Base-by-base conservation (phyloP, 1,140 invertebrate species). In the Leptonema lineaticorne region DNA sequence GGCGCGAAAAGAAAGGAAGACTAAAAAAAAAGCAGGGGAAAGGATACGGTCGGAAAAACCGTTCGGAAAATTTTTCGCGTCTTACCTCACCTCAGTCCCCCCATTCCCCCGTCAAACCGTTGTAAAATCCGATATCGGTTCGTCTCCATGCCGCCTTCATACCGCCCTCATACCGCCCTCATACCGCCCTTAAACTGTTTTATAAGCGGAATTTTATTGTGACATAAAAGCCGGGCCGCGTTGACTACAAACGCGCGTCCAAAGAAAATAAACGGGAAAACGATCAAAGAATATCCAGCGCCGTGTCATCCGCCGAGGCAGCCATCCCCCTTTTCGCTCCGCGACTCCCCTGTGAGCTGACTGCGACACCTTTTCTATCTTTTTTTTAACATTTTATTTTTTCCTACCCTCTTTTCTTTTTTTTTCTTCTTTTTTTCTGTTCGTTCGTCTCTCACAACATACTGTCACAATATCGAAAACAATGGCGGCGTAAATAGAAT, bases 171-270 rank as follows among this genome's bases (percentile, higher is more conserved):
- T 11, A 41, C 37, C 37, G n/a, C 50, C 20, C 22, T 53, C 24
- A 11, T 11, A 24, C 22, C 50, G 20, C 27, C 50, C 27, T 53
- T 53, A 53, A 53, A 53, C 22, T 53, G 50, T 53, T 53, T 53
- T 53, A 24, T 53, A 53, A 53, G 50, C 50, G 50, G 50, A 53
- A 53, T 53, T 53, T 53, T 53, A 53, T 53, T 53, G 50, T 22
- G 50, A 53, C 50, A 53, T 22, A 53, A 53, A 53, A 53, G 50
- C 50, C 9, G 14, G 8, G 18, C 29, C 20, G 46, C 46, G 37
- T 41, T 16, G 37, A 41, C 37, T 41, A 48, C 46, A 48, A 26
- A 26, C 50, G 50, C 50, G 50, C 20, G 8, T 22, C 20, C 8
- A 24, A 53, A 53, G 50, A 53, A 53, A 53, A 53, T 53, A 53